Percentiles rank a stretch among this genome's conserved stretches.
phyloP scores from a whole-genome alignment of 2,113 vertebrate species.

The Alligator mississippiensis region DNA sequence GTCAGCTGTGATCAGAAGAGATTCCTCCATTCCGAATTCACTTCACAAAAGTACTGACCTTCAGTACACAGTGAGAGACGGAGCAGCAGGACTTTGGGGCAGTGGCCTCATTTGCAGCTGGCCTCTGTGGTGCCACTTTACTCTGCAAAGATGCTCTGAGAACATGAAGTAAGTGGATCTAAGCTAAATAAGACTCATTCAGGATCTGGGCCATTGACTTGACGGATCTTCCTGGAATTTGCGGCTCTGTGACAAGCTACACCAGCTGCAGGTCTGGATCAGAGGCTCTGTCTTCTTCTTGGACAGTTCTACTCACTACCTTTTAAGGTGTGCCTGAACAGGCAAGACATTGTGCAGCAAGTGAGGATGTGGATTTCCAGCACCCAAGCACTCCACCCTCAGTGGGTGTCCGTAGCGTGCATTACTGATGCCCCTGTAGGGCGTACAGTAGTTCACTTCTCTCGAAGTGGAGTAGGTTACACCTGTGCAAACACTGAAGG shows the following conservation, averaged over 20 bases:
- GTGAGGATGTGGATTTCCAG: too few relatives aligned
- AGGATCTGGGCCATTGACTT: not conserved
- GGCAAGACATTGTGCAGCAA: too few relatives aligned
- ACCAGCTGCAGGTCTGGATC: too few relatives aligned
- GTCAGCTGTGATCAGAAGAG: not conserved
- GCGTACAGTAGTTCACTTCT: too few relatives aligned
- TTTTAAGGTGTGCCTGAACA: not conserved
- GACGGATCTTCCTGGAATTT: too few relatives aligned
- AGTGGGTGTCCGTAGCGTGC: too few relatives aligned
- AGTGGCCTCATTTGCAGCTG: not conserved
- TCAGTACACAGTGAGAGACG: not conserved
- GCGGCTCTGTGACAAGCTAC: not conserved
- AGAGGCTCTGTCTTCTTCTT: too few relatives aligned
- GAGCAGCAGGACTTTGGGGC: not conserved
- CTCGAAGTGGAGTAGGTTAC: too few relatives aligned
- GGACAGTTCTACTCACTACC: not conserved
- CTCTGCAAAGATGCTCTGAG: not conserved
- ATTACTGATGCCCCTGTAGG: too few relatives aligned
- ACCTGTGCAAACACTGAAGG: too few relatives aligned
- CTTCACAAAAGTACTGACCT: not conserved
- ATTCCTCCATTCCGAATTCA: not conserved
- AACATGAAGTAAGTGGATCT: not conserved
- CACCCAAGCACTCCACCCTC: too few relatives aligned
- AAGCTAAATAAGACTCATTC: not conserved
- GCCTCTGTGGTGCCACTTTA: not conserved